Conservation (phyloP, 1,140 invertebrate species). For the Galendromus occidentalis region DNA sequence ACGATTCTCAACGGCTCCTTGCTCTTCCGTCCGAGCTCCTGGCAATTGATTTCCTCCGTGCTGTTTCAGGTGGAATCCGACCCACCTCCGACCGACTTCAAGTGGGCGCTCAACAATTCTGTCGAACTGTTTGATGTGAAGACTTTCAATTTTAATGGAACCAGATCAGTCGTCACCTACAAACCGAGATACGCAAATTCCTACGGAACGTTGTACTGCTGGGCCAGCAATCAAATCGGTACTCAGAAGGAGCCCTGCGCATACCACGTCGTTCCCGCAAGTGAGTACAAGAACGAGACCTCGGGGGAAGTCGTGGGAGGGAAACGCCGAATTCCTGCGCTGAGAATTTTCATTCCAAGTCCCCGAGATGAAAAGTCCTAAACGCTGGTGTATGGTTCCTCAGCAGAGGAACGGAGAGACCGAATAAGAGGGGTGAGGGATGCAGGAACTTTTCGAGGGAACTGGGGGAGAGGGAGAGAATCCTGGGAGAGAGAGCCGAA, state of each 20-base stretch:
- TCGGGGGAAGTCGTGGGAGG: no score
- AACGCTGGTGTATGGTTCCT: no score
- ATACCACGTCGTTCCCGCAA: slow-evolving; percentile 23
- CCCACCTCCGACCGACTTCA: slow-evolving; percentile 16
- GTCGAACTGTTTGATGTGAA: slow-evolving; percentile 18
- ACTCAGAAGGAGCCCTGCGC: slow-evolving; percentile 22
- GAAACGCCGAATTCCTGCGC: no score
- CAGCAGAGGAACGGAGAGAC: no score
- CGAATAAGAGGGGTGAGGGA: no score
- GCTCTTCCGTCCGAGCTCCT: no score
- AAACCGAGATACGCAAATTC: slow-evolving; percentile 17
- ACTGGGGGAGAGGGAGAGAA: no score
- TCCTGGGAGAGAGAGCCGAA: no score
- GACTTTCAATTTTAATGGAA: slow-evolving; percentile 10
- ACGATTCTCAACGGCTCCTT: no score
- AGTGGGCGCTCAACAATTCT: slow-evolving; percentile 23
- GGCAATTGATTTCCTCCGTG: no score
- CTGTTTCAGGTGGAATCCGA: slow-evolving; percentile 5
- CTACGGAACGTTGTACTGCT: slow-evolving; percentile 24
- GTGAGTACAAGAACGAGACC: slow-evolving; percentile 19
- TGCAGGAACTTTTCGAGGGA: no score
- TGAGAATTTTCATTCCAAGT: no score
- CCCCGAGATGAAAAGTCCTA: background rate
- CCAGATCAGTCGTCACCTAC: slow-evolving; percentile 19
- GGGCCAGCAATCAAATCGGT: slow-evolving; percentile 22